Evolutionary conservation across 2,888 invertebrate species (phyloP).

Genomic region (Smittia aterrima): DNA sequence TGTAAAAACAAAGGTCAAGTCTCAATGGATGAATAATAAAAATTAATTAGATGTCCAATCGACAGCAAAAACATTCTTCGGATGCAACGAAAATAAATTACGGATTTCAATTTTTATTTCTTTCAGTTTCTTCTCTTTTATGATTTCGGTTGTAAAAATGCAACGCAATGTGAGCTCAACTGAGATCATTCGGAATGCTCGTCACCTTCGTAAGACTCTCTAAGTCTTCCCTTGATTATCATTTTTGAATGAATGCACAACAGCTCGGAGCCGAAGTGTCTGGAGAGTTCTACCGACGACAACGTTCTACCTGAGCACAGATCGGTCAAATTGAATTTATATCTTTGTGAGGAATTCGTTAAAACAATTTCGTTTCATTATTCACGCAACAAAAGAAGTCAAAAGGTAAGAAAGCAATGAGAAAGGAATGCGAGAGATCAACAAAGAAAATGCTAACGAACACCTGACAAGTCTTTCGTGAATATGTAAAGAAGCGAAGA

Average conservation of each 20-base stretch:
- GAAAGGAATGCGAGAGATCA: slow-evolving; percentile 36
- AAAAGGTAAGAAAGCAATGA: slow-evolving; percentile 23
- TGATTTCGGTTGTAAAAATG: slow-evolving; percentile 34
- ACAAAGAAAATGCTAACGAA: slow-evolving; percentile 41
- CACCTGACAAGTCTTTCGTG: slow-evolving; percentile 39
- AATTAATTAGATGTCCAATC: background rate
- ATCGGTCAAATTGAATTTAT: slow-evolving; percentile 31
- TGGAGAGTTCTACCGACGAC: slow-evolving; percentile 11
- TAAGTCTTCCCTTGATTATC: background rate
- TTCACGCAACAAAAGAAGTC: slow-evolving; percentile 30
- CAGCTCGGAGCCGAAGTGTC: slow-evolving; percentile 35
- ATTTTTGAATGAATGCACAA: background rate
- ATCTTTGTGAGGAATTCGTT: slow-evolving; percentile 26
- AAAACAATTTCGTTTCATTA: slow-evolving; percentile 40
- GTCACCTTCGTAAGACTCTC: background rate
- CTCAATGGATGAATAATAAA: background rate
- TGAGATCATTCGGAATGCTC: too few species aligned
- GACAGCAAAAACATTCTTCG: background rate
- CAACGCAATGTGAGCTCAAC: slow-evolving; percentile 14
- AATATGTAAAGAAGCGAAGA: background rate
- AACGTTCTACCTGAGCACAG: slow-evolving; percentile 25
- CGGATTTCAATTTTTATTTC: background rate
- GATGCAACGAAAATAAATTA: background rate
- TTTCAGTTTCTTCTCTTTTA: background rate
- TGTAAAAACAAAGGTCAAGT: too few species aligned